Conservation (phyloP, 2,113 vertebrate genomes). For the Oncorhynchus gorbuscha region DNA sequence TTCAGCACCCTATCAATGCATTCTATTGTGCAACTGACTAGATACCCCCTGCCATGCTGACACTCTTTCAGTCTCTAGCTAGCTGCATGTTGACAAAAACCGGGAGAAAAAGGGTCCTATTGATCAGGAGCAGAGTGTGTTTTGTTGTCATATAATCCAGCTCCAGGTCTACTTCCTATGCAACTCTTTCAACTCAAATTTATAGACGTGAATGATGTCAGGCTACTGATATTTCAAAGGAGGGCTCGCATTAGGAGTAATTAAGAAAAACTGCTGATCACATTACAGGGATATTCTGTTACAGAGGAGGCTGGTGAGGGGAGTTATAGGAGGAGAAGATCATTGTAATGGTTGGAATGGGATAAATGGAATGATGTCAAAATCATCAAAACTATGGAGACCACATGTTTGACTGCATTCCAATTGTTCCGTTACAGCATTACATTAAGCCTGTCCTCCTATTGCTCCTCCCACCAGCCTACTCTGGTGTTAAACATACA, state of each 20-base stretch:
- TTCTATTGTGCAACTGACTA: not conserved
- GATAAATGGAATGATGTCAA: too few species aligned
- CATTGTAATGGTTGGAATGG: too few species aligned
- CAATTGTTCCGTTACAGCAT: too few species aligned
- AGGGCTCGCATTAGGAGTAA: conserved; percentile 14
- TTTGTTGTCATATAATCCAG: conserved; percentile 57
- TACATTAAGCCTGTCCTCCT: too few species aligned
- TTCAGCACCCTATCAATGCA: not conserved
- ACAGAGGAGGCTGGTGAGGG: not conserved
- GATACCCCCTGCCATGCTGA: not conserved
- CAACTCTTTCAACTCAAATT: conserved; percentile 25
- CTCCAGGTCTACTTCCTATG: conserved; percentile 33
- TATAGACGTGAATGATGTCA: conserved; percentile 18
- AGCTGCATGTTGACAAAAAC: not conserved
- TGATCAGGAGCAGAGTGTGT: conserved; percentile 53
- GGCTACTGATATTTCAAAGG: conserved; percentile 47
- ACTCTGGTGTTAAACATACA: not conserved
- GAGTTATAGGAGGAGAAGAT: too few species aligned
- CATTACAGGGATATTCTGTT: conserved; percentile 49
- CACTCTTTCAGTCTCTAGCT: not conserved
- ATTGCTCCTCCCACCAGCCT: too few species aligned
- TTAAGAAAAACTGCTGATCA: conserved; percentile 46
- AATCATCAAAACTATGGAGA: too few species aligned
- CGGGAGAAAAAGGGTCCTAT: conserved; percentile 7
- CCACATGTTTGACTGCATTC: too few species aligned